Percentiles rank a stretch among this genome's conserved stretches.
Evolutionary conservation across 2,888 invertebrate species (phyloP).

Genomic region (Aromia moschata): DNA sequence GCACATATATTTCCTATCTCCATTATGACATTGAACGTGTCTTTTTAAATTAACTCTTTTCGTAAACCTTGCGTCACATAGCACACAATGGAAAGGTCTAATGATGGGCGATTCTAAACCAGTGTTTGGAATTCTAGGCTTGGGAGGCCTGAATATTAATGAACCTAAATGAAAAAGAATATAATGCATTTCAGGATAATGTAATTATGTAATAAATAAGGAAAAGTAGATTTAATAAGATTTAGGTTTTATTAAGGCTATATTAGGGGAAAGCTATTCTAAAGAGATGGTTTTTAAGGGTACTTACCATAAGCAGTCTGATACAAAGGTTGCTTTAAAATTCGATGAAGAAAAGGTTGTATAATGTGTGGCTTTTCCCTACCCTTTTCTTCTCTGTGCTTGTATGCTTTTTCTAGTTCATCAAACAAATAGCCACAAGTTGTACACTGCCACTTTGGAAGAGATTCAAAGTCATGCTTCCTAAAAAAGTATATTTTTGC

Average conservation of each 20-base stretch:
- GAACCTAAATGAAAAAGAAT: conserved; percentile 38
- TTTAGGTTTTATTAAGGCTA: too few species aligned
- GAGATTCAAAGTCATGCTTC: conserved; percentile 29
- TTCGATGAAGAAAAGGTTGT: conserved; percentile 27
- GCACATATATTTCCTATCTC: conserved; percentile 58
- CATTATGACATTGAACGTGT: conserved; percentile 57
- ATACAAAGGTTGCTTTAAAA: conserved; percentile 35
- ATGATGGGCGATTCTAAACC: conserved; percentile 33
- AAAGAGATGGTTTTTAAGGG: too few species aligned
- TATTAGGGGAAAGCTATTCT: too few species aligned
- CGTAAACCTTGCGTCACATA: conserved; percentile 64
- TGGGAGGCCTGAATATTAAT: conserved; percentile 46
- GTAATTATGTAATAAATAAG: too few species aligned
- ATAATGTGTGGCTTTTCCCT: conserved; percentile 21
- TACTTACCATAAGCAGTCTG: conserved; percentile 35
- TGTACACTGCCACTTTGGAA: conserved; percentile 28
- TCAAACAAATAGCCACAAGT: conserved; percentile 19
- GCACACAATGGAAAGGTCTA: conserved; percentile 62
- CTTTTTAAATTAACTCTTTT: conserved; percentile 68
- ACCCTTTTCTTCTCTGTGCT: conserved; percentile 24
- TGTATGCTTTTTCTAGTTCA: conserved; percentile 24
- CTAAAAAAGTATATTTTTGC: too few species aligned
- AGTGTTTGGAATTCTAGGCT: conserved; percentile 42
- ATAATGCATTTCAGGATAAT: too few species aligned
- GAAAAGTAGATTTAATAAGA: too few species aligned